Evolutionary conservation across 2,797 vertebrate species (phyloP), one percentile per base, ranked within the genome.

Genomic region (Tolypeutes matacus): DNA sequence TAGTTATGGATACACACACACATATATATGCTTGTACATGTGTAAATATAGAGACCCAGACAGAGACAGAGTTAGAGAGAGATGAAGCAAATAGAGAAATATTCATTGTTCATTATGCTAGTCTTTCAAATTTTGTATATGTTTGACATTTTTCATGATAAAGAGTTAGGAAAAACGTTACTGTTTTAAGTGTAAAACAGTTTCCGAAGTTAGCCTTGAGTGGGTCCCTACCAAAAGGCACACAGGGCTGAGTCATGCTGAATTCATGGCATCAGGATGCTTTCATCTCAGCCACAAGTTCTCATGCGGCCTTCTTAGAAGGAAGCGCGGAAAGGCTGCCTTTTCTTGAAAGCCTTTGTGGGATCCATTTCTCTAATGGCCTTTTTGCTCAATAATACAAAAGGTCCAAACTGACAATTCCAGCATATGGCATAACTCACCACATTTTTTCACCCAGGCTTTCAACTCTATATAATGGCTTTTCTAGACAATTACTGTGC

Each of bases 41-140:
- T 53, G 9, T 39, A 39, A 39, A 39, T 46, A 46, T 46, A 46
- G 11, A 46, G 46, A 46, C 46, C 11, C 20, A 56, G 15, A 53
- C 9, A 60, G n/a, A 53, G 58, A 34, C 3, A 36, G 60, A 82
- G 56, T 4, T 1, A 34, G 42, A 18, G 13, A 36, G 58, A 49
- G 62, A 56, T 11, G 60, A 56, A 34, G 36, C 56, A 65, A 49
- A 17, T 2, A 27, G 51, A 34, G 25, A 12, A 27, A 14, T 20
- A 51, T 2, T 39, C 12, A 21, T 34, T 62, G 36, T 17, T 36
- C 7, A 0, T 34, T 1, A 58, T 20, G 7, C 46, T 31, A 0
- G 34, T 70, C 14, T 82, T 36, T 60, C 36, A 36, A 39, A 92
- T 18, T 46, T 53, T 58, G 53, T n/a, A 51, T 36, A 36, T 2